Conservation (phyloP, 1,140 invertebrate species). For the Bombus pascuorum region DNA sequence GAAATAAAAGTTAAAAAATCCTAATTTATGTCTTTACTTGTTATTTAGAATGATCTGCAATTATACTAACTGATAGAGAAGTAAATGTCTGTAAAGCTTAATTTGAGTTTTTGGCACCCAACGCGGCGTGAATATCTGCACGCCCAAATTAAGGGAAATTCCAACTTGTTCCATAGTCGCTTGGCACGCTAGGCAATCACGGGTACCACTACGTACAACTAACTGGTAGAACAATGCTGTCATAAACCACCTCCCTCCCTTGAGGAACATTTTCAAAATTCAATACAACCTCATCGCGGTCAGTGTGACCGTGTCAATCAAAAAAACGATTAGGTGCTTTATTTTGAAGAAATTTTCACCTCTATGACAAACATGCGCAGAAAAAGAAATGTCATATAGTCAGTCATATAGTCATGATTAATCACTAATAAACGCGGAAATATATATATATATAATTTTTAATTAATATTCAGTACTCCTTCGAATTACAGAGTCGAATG, state of each 20-base stretch:
- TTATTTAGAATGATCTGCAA: no score
- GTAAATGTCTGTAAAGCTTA: background rate
- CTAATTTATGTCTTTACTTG: no score
- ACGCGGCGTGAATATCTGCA: background rate
- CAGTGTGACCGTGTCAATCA: background rate
- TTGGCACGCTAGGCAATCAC: background rate
- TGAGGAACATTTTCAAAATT: background rate
- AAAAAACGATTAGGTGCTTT: background rate
- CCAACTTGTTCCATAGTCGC: background rate
- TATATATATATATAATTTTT: background rate
- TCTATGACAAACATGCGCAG: background rate
- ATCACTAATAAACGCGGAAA: background rate
- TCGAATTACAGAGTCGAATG: background rate
- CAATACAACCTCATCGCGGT: slow-evolving; percentile 1
- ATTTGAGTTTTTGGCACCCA: background rate
- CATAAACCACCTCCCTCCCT: background rate
- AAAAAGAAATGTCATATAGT: background rate
- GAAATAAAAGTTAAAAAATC: no score
- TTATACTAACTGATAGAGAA: no score
- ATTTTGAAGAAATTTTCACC: background rate
- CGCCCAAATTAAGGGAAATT: background rate
- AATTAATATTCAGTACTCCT: no score
- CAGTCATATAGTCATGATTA: background rate
- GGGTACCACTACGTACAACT: background rate
- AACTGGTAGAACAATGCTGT: background rate